A percentile compares a stretch with the other conserved stretches of the same genome.
These are phyloP conservation scores for Gavia stellata DNA, from an alignment of 2,113 vertebrate genomes.

Conservation along the genomic window DNA sequence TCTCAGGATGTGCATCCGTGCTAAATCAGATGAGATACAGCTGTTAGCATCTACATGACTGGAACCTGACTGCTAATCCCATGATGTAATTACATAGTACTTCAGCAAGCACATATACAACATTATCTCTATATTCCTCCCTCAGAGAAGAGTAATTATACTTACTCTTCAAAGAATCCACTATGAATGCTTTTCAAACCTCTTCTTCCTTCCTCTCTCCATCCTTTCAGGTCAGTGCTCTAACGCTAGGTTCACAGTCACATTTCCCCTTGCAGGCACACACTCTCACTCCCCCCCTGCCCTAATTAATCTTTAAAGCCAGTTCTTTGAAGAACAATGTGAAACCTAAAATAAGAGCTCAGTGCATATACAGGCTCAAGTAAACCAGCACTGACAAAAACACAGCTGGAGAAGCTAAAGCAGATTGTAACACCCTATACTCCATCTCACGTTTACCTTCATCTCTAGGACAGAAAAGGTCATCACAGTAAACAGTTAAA, in stretches of 20 bases:
- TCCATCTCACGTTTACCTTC: not conserved
- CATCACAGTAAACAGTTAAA: not conserved
- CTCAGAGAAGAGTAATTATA: not conserved
- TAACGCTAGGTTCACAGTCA: constrained; percentile 34
- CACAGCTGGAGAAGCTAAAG: not conserved
- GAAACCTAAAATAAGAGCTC: not conserved
- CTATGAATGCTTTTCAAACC: not conserved
- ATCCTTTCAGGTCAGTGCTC: constrained; percentile 55
- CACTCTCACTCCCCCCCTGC: not conserved
- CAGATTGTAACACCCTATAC: not conserved
- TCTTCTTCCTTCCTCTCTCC: constrained; percentile 10
- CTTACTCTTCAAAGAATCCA: constrained; percentile 33
- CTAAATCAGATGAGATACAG: not conserved
- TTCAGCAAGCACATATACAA: not conserved
- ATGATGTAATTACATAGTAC: not conserved
- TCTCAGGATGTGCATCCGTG: not conserved
- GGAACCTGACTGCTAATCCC: not conserved
- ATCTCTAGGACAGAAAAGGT: not conserved
- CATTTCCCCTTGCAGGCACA: constrained; percentile 45
- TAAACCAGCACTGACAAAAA: not conserved
- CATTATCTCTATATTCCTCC: not conserved
- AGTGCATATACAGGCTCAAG: not conserved
- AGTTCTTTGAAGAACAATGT: constrained; percentile 25
- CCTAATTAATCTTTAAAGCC: constrained; percentile 59
- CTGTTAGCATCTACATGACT: not conserved